Percentiles rank a stretch among this genome's conserved stretches.
Evolutionary conservation across 37 sponge, comb jelly and placozoan genomes (phyloP).

Genomic region (Ephydatia muelleri): DNA sequence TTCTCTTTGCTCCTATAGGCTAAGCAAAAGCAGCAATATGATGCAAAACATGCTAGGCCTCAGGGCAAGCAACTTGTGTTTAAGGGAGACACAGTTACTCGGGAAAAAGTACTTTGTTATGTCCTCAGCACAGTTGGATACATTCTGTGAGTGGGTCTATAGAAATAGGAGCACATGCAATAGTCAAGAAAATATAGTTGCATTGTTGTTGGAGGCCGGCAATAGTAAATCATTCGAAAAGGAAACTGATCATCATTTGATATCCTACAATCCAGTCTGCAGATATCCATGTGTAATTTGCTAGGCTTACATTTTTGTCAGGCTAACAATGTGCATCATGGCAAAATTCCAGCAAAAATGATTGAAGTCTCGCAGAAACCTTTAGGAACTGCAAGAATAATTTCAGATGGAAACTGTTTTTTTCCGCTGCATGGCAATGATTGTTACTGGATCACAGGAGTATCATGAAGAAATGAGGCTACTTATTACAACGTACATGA

Average conservation of each 20-base stretch:
- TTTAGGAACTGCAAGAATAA: background rate
- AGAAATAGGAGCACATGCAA: constrained; percentile 1
- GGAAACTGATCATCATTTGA: background rate
- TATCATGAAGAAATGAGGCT: background rate
- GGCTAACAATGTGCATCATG: background rate
- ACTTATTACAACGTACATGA: constrained; percentile 1
- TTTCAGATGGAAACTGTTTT: background rate
- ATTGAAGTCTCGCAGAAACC: background rate
- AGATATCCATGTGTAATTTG: background rate
- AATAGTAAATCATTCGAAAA: background rate
- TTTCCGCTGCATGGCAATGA: background rate
- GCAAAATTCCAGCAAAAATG: background rate
- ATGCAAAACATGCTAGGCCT: background rate
- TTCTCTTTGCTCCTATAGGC: constrained; percentile 1
- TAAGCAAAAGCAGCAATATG: constrained; percentile 1
- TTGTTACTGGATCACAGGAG: background rate
- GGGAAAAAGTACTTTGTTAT: constrained; percentile 1
- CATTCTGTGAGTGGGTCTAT: background rate
- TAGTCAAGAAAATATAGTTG: background rate
- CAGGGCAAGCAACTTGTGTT: background rate
- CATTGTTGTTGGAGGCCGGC: background rate
- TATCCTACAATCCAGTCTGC: constrained; percentile 1
- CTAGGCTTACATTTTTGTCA: constrained; percentile 1
- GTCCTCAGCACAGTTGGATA: background rate
- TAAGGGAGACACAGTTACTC: background rate